Percentiles rank a stretch among this genome's conserved stretches.
These are phyloP conservation scores for Oryctes rhinoceros DNA, from an alignment of 1,140 invertebrate genomes.

Conservation along the genomic window DNA sequence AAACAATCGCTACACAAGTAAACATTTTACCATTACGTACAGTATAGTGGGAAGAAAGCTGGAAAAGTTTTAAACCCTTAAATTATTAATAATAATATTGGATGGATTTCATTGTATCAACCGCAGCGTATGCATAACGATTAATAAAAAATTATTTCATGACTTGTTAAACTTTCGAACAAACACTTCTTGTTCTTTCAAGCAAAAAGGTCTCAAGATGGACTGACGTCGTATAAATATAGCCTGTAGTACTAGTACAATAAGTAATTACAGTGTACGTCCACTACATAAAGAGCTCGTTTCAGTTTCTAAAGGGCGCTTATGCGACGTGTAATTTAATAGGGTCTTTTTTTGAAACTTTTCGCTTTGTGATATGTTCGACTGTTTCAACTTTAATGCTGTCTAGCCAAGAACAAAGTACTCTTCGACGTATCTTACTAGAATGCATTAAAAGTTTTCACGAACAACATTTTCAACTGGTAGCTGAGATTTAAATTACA, in stretches of 20 bases:
- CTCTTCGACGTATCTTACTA: not conserved
- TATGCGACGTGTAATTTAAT: not conserved
- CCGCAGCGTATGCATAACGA: too few species aligned
- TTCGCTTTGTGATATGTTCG: not conserved
- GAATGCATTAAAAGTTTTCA: not conserved
- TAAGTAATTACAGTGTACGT: constrained; percentile 1
- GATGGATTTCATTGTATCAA: too few species aligned
- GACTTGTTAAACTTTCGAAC: too few species aligned
- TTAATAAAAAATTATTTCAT: too few species aligned
- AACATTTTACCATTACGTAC: too few species aligned
- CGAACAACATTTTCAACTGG: not conserved
- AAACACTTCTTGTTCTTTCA: not conserved
- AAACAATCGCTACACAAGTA: too few species aligned
- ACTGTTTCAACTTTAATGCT: constrained; percentile 10
- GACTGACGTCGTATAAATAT: not conserved
- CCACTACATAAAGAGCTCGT: not conserved
- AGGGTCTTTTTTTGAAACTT: not conserved
- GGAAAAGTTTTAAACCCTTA: too few species aligned
- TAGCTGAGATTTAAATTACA: not conserved
- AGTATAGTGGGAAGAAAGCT: too few species aligned
- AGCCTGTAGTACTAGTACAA: not conserved
- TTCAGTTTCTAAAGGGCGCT: not conserved
- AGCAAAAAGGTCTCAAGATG: not conserved
- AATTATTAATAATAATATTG: too few species aligned
- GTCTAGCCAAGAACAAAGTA: not conserved